Conservation (phyloP, 2,113 vertebrate genomes). For the Apteryx owenii region DNA sequence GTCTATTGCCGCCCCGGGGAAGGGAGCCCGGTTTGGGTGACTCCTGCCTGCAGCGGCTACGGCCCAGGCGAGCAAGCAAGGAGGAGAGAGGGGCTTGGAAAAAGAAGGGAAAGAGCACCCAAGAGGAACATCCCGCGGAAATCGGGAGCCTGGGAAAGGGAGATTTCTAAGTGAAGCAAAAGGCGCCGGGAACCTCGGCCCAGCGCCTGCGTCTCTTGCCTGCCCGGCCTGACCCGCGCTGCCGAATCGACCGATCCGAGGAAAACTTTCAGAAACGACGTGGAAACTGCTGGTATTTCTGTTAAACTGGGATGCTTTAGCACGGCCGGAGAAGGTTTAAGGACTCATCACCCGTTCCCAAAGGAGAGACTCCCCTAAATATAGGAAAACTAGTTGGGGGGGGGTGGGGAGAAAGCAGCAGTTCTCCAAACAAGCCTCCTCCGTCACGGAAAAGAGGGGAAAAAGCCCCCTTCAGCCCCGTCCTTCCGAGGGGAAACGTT, state of each 20-base stretch:
- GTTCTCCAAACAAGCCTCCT: too few relatives aligned
- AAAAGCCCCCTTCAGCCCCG: neutral
- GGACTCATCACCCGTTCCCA: too few relatives aligned
- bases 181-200: neutral
- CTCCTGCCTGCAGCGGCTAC: too few relatives aligned
- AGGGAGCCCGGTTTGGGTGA: too few relatives aligned
- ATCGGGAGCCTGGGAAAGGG: neutral
- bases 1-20: too few relatives aligned
- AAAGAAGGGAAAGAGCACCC: neutral
- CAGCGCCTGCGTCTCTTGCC: neutral
- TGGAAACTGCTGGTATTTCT: neutral
- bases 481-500: too few relatives aligned
- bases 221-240: fast-evolving
- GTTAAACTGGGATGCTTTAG: fast-evolving
- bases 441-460: too few relatives aligned
- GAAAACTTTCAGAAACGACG: neutral
- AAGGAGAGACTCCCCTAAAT: neutral
- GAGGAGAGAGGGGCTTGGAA: neutral
- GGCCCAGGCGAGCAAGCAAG: too few relatives aligned
- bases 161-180: neutral
- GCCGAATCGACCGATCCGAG: neutral
- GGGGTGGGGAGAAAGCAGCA: neutral
- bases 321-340: neutral
- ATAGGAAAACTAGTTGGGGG: fast-evolving
- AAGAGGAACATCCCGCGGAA: neutral